Conservation (phyloP, 1,140 invertebrate genomes). For the Cyrtorhinus lividipennis region DNA sequence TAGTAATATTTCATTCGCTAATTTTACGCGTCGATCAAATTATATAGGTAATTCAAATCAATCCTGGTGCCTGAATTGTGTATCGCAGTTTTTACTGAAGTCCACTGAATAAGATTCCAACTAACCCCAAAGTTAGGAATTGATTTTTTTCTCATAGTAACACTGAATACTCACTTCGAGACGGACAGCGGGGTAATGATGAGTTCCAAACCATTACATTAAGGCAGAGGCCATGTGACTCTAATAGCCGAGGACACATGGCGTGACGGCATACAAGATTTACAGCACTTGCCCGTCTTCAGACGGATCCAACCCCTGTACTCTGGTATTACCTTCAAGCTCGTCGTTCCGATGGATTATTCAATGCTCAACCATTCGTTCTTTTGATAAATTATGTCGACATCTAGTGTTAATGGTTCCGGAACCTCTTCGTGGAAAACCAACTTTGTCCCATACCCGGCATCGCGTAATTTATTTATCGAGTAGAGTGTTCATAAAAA, state of each 20-base stretch:
- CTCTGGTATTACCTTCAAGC: neutral
- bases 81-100: too few species aligned
- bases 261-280: neutral
- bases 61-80: too few species aligned
- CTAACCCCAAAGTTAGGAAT: too few species aligned
- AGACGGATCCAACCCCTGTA: neutral
- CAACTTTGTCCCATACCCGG: too few species aligned
- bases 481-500: neutral
- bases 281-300: neutral
- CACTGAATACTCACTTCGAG: neutral
- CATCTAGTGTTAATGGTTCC: neutral
- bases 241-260: neutral
- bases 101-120: too few species aligned
- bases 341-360: neutral
- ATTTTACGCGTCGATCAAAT: too few species aligned
- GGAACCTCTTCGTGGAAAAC: neutral
- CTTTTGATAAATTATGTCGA: neutral
- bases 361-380: neutral
- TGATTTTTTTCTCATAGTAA: too few species aligned
- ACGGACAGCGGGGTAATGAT: neutral
- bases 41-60: too few species aligned
- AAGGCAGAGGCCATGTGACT: neutral
- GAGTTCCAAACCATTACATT: neutral
- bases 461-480: too few species aligned
- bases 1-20: too few species aligned